Evolutionary conservation across 2,888 invertebrate species (phyloP), one percentile per base, ranked within the genome.

Genomic region (Ophion ventricosus): DNA sequence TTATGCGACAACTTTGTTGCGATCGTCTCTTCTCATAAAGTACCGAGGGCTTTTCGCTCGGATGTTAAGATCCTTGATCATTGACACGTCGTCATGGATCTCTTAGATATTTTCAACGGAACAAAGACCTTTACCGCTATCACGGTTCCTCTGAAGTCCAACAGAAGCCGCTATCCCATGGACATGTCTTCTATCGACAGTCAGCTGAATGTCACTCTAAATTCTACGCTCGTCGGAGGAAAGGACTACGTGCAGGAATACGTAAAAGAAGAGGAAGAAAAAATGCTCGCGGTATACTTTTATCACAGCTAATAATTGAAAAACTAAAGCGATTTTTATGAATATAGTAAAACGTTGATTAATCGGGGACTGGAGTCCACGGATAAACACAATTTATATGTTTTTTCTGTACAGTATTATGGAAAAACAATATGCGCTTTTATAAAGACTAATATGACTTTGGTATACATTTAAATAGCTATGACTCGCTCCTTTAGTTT

Each of bases 241-340:
- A 91, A 87, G 0, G 89, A 90, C 20, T 93, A 93, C 78, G 90
- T 85, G 14, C 70, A 88, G 25, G 83, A 92, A 74, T 93, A 92
- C 82, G 83, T 92, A 0, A 80, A 89, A 59, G 88, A 91, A 85
- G 93, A 93, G 61, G 91, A 93, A 64, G 57, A 84, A 57, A 85
- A 87, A 59, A 77, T 92, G 43, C 66, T 92, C 4, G 84, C 88
- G 87, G 92, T 93, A 87, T 61, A 43, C 63, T 20, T 8, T 56
- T 20, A n/a, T n/a, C 2, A 0, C 40, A 5, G 5, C 8, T 14
- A 64, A 66, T 40, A 20, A 7, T 57, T 20, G 23, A 25, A 17
- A 49, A 11, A 49, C 49, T 14, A 17, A 17, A n/a, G n/a, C n/a
- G n/a, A n/a, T n/a, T n/a, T n/a, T n/a, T n/a, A n/a, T n/a, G n/a